phyloP scores from a whole-genome alignment of 2,113 vertebrate genomes.

The Ictalurus furcatus region DNA sequence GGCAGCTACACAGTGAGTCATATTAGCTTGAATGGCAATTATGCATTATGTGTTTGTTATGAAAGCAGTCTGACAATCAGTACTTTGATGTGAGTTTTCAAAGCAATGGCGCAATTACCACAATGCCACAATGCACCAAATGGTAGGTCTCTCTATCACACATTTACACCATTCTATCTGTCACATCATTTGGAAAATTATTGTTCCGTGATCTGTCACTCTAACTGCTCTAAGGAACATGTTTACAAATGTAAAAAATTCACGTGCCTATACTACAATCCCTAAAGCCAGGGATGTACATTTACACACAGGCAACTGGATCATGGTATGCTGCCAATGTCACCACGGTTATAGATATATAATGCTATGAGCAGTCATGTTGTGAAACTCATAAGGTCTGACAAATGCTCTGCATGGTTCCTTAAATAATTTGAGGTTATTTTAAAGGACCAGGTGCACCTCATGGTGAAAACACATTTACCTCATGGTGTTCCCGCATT shows the following conservation, averaged over 20 bases:
- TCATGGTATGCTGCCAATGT: background rate
- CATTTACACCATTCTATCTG: background rate
- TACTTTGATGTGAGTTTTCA: conserved; percentile 10
- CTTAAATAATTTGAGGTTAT: background rate
- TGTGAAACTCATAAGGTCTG: background rate
- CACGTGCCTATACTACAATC: background rate
- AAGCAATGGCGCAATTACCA: conserved; percentile 1
- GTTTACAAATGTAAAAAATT: background rate
- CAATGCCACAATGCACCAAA: conserved; percentile 4
- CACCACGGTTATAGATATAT: background rate
- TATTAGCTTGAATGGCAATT: conserved; percentile 23
- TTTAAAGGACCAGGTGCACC: background rate
- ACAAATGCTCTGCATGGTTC: background rate
- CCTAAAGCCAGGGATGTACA: background rate
- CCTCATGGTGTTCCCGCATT: background rate
- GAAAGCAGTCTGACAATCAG: background rate
- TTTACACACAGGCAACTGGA: background rate
- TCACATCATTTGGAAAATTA: background rate
- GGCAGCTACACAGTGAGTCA: conserved; percentile 17
- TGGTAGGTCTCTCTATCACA: background rate
- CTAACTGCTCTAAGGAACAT: background rate
- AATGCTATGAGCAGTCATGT: background rate
- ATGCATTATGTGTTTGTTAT: conserved; percentile 6
- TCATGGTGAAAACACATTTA: background rate
- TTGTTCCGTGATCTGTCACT: too few relatives aligned